A percentile compares a stretch with the other conserved stretches of the same genome.
These are phyloP conservation scores for Hyles lineata DNA, from an alignment of 2,888 invertebrate genomes.

Conservation along the genomic window DNA sequence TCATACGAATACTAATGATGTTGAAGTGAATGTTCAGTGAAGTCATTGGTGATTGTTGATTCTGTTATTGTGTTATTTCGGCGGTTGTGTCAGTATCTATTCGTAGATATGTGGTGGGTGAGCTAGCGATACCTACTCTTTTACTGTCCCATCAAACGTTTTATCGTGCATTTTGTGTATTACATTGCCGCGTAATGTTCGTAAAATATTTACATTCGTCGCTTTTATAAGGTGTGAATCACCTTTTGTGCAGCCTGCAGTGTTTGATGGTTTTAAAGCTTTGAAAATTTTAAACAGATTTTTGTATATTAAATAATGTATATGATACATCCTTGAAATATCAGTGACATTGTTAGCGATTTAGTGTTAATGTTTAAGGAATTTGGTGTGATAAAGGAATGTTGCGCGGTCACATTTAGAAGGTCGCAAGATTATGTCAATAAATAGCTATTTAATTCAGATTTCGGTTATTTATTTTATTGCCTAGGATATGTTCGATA, in stretches of 20 bases:
- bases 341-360: slow-evolving; percentile 45
- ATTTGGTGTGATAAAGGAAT: slow-evolving; percentile 49
- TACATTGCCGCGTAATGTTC: slow-evolving; percentile 48
- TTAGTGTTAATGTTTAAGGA: slow-evolving; percentile 45
- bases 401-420: slow-evolving; percentile 45
- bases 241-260: slow-evolving; percentile 18
- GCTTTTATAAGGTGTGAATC: slow-evolving; percentile 34
- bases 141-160: slow-evolving; percentile 65
- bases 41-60: slow-evolving; percentile 61
- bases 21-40: slow-evolving; percentile 41
- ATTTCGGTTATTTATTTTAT: too few species aligned
- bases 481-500: too few species aligned
- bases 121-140: slow-evolving; percentile 61
- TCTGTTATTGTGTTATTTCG: slow-evolving; percentile 67
- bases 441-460: not conserved
- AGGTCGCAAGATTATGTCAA: slow-evolving; percentile 29
- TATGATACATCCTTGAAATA: slow-evolving; percentile 18
- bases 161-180: slow-evolving; percentile 56
- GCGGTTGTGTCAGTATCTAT: slow-evolving; percentile 69
- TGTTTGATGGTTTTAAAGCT: not conserved
- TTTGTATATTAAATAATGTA: slow-evolving; percentile 36
- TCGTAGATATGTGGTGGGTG: slow-evolving; percentile 70
- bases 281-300: slow-evolving; percentile 22
- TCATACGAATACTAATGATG: slow-evolving; percentile 48
- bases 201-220: slow-evolving; percentile 45